Base-by-base conservation (phyloP, 2,797 vertebrate species). In the Amblyopsis hoosieri region DNA sequence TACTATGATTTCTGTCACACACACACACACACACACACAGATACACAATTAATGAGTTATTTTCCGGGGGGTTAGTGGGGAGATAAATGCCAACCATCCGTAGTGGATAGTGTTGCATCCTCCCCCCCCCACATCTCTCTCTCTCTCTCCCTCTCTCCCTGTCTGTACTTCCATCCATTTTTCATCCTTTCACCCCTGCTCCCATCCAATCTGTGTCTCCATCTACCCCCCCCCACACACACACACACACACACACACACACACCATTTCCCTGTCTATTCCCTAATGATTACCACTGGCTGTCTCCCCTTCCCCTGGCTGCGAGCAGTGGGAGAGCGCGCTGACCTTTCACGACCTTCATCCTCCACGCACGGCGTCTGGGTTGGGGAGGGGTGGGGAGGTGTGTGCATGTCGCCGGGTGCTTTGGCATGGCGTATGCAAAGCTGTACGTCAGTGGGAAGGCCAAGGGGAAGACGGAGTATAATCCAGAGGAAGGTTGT, bases 31-130 rank as follows among this genome's bases (percentile, higher is more conserved):
- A 33, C 33, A 53, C 9, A 53, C 51, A 52, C 50, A 52, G 7
- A 52, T 19, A 52, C 7, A 53, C 51, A 53, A 15, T 29, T 54
- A 54, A 54, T 54, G 52, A 54, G 52, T 54, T 54, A 54, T 54
- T 54, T 54, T 54, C 52, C 52, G 52, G 52, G 52, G 52, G 52
- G 33, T 37, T 23, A 54, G 52, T 54, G 10, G 31, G 52, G 52
- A 54, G 52, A 19, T 31, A 54, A 54, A 54, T 54, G 52, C 23
- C 52, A 54, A 31, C 52, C 52, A 29, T 54, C 52, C 19, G 52
- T 13, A 54, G 23, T 31, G 52, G 19, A n/a, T 54, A 54, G 9
- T 31, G 52, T 29, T 9, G 52, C 52, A 54, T 54, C 23, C 17
- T 13, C 52, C 17, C 52, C 12, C 52, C 12, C 11, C 12, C 52